Percentiles rank a stretch among this genome's conserved stretches.
Conservation (phyloP, 2,113 vertebrate species). For the Gadus macrocephalus region DNA sequence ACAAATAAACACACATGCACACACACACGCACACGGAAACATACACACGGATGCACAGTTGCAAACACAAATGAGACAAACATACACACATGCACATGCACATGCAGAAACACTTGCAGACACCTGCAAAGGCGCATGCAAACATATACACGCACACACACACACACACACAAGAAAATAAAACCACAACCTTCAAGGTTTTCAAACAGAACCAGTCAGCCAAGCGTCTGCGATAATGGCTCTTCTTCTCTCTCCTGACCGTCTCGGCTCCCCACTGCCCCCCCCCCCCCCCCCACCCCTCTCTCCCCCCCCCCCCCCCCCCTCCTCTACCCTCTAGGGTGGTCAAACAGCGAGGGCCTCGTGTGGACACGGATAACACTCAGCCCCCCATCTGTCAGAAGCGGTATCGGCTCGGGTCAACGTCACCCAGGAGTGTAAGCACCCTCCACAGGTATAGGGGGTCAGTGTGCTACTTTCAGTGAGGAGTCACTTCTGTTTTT, state of each 20-base stretch:
- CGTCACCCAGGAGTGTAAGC: constrained; percentile 28
- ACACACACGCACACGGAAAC: constrained; percentile 2
- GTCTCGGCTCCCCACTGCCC: no score
- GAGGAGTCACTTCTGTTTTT: constrained; percentile 57
- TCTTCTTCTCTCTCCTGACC: constrained; percentile 27
- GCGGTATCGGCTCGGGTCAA: constrained; percentile 37
- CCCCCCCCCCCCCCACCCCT: neutral
- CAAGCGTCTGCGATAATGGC: constrained; percentile 1
- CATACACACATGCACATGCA: neutral
- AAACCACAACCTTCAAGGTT: constrained; percentile 36
- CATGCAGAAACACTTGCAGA: neutral
- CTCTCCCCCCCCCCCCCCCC: neutral
- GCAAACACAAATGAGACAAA: no score
- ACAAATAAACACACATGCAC: neutral
- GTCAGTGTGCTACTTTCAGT: constrained; percentile 67
- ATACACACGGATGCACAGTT: neutral
- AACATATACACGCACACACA: neutral
- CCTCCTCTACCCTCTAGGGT: neutral
- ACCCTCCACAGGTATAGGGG: constrained; percentile 39
- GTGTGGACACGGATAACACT: no score
- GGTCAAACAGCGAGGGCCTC: no score
- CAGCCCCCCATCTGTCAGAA: constrained; percentile 25
- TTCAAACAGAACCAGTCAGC: constrained; percentile 35
- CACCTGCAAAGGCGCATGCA: neutral
- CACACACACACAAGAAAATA: neutral